Percentiles rank a stretch among this genome's conserved stretches.
phyloP scores from a whole-genome alignment of 2,888 invertebrate species.

The Leucania comma region DNA sequence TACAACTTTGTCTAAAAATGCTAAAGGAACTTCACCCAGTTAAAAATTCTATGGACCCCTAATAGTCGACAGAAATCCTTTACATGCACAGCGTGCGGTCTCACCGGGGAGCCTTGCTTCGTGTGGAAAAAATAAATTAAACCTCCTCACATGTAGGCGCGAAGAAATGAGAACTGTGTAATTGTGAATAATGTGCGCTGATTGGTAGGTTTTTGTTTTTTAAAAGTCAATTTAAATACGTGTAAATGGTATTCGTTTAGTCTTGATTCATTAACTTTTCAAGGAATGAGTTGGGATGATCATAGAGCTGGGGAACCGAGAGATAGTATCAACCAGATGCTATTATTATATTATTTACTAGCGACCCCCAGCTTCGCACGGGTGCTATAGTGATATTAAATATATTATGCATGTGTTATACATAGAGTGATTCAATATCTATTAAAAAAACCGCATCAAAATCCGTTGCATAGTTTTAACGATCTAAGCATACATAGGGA shows the following conservation, averaged over 20 bases:
- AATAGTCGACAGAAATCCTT: constrained; percentile 50
- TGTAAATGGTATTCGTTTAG: constrained; percentile 36
- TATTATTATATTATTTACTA: too few relatives aligned
- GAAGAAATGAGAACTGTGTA: constrained; percentile 56
- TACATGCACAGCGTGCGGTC: constrained; percentile 61
- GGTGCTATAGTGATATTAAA: too few relatives aligned
- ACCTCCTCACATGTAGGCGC: constrained; percentile 53
- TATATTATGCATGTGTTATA: too few relatives aligned
- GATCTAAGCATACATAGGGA: too few relatives aligned
- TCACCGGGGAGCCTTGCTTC: constrained; percentile 79
- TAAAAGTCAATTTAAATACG: constrained; percentile 37
- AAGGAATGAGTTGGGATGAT: too few relatives aligned
- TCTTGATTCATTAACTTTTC: constrained; percentile 34
- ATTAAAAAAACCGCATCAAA: too few relatives aligned
- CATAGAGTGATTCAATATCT: too few relatives aligned
- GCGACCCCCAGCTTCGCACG: too few relatives aligned
- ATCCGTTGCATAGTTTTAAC: too few relatives aligned
- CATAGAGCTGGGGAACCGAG: too few relatives aligned
- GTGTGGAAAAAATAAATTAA: constrained; percentile 79
- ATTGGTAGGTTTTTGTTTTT: constrained; percentile 62
- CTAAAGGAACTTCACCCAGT: too few relatives aligned
- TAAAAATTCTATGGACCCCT: constrained; percentile 38
- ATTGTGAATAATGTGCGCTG: constrained; percentile 63
- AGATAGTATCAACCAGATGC: too few relatives aligned
- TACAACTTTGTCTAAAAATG: background rate